Evolutionary conservation across 2,113 vertebrate species (phyloP).

Genomic region (Aepyceros melampus): DNA sequence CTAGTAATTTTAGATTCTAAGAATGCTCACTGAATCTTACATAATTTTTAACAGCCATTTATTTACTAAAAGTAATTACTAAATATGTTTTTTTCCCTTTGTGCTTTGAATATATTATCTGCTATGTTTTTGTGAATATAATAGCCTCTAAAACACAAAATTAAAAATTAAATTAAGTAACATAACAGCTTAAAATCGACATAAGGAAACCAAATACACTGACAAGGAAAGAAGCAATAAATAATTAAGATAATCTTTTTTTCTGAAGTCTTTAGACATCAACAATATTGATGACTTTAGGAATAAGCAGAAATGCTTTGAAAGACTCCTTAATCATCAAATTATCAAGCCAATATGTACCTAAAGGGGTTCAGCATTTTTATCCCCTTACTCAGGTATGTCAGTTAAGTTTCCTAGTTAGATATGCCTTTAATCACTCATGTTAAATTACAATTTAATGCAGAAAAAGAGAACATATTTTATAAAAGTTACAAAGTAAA

Average conservation of each 20-base stretch:
- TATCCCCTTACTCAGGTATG: background rate
- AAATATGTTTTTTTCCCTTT: background rate
- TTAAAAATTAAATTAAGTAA: background rate
- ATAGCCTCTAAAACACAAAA: background rate
- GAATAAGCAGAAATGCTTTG: background rate
- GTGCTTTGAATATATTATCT: background rate
- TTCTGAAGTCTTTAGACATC: background rate
- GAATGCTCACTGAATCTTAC: background rate
- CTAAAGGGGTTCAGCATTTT: background rate
- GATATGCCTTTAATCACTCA: background rate
- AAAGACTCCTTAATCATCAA: background rate
- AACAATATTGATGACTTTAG: background rate
- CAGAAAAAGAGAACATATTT: background rate
- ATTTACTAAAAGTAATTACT: background rate
- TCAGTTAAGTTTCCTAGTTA: background rate
- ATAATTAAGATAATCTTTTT: background rate
- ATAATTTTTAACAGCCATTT: background rate
- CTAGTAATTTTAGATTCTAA: background rate
- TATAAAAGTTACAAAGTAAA: background rate
- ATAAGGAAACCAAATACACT: background rate
- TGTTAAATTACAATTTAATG: background rate
- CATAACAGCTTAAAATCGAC: background rate
- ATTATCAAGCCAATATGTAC: background rate
- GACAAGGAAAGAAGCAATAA: background rate
- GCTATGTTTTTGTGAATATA: background rate